Evolutionary conservation across 2,113 vertebrate species (phyloP), one percentile per base, ranked within the genome.

Genomic region (Indicator maculatus): DNA sequence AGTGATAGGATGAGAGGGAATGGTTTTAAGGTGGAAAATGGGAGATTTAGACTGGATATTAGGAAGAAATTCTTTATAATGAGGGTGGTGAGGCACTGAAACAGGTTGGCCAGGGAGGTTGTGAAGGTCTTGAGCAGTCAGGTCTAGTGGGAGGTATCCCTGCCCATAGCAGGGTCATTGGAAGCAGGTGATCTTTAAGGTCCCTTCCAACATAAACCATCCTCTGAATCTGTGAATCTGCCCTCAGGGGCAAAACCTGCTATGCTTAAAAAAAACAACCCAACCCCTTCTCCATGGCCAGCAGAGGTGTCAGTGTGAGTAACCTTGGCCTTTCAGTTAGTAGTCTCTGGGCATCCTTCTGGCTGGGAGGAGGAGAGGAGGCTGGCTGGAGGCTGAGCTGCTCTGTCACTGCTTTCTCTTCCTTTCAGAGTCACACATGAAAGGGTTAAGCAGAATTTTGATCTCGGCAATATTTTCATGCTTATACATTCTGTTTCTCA

Each of bases 401-500:
- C 20, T 44, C 78, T 70, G 24, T 30, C 16, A 56, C 86, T 86
- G 80, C 84, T 64, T 55, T 74, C 0, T 0, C 27, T 70, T 52
- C 79, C 33, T 24, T 50, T 66, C 1, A 2, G 63, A 67, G 56
- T 8, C 0, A 3, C 38, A 11, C 65, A 0, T 14, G 96, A 98
- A 98, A 97, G 97, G 96, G 98, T 98, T 98, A 98, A 95, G 90
- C 71, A 81, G 93, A 86, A 96, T 96, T 97, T 96, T 77, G 76
- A 92, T 97, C 93, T 96, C 89, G 93, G 97, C 86, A 96, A 93
- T 98, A 97, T 94, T 93, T 98, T 97, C 94, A 74, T 97, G 97
- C 97, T 98, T 98, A 95, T 97, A 97, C 95, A 97, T 96, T 98
- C 97, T 96, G 96, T 95, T 98, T 96, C 98, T 98, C 97, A 98